Evolutionary conservation across 2,797 vertebrate species (phyloP).

Genomic region (Limosa lapponica): DNA sequence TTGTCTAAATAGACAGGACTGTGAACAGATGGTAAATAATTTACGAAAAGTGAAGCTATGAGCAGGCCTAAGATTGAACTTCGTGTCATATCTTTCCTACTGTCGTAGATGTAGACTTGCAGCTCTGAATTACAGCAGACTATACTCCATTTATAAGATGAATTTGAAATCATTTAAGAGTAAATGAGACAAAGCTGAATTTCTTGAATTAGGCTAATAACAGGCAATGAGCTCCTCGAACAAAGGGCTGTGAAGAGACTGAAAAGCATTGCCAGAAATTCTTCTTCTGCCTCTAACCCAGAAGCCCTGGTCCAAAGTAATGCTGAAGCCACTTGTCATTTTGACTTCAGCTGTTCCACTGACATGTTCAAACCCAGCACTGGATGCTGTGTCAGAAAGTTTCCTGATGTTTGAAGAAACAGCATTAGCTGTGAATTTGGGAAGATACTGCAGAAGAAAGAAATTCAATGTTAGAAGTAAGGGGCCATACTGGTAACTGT

Average conservation of each 20-base stretch:
- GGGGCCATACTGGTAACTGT: background rate
- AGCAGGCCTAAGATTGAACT: constrained; percentile 55
- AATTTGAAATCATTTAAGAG: constrained; percentile 53
- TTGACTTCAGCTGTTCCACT: background rate
- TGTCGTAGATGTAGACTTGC: constrained; percentile 39
- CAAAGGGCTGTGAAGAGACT: background rate
- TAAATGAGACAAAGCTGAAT: constrained; percentile 66
- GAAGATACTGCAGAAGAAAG: background rate
- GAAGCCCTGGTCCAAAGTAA: background rate
- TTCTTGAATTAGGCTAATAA: constrained; percentile 50
- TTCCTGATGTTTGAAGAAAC: background rate
- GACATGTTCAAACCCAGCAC: background rate
- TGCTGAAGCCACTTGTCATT: background rate
- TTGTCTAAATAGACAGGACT: constrained; percentile 51
- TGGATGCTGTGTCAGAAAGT: background rate
- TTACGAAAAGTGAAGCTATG: constrained; percentile 37
- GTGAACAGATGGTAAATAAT: constrained; percentile 71
- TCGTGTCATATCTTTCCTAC: constrained; percentile 31
- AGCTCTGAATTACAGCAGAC: constrained; percentile 50
- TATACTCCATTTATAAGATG: constrained; percentile 43
- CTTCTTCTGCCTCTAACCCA: constrained; percentile 7
- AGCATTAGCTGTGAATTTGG: background rate
- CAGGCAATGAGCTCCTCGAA: constrained; percentile 11
- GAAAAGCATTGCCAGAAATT: constrained; percentile 7
- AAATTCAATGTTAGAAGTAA: background rate